These are phyloP conservation scores for Spea bombifrons DNA, from an alignment of 2,113 vertebrate genomes.

Conservation along the genomic window DNA sequence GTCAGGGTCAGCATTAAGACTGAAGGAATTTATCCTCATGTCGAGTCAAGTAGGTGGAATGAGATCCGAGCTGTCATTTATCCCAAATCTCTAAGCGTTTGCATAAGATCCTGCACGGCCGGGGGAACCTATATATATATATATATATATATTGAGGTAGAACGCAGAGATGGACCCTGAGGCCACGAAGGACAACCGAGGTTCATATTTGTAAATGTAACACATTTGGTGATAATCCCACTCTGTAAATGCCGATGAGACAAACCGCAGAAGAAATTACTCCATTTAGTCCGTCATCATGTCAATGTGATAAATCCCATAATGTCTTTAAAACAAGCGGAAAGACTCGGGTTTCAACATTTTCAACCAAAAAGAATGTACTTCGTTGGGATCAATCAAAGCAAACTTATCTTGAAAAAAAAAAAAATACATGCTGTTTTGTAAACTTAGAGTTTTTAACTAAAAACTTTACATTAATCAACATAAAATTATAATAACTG, in stretches of 20 bases:
- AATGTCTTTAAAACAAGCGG: not conserved
- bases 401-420: too few species aligned
- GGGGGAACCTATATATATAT: not conserved
- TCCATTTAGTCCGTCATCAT: not conserved
- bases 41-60: conserved; percentile 29
- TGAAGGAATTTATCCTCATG: conserved; percentile 34
- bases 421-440: too few species aligned
- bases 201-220: not conserved
- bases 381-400: too few species aligned
- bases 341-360: too few species aligned
- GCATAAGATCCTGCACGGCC: conserved; percentile 22
- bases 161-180: conserved; percentile 3
- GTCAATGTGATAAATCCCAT: not conserved
- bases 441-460: too few species aligned
- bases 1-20: conserved; percentile 13
- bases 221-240: conserved; percentile 22
- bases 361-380: too few species aligned
- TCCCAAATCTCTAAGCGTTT: conserved; percentile 1
- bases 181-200: conserved; percentile 5
- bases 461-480: too few species aligned
- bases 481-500: too few species aligned
- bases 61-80: conserved; percentile 15
- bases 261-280: conserved; percentile 1
- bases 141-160: too few species aligned
- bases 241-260: not conserved